Conservation (phyloP, 2,113 vertebrate genomes). For the Cichladusa arquata region DNA sequence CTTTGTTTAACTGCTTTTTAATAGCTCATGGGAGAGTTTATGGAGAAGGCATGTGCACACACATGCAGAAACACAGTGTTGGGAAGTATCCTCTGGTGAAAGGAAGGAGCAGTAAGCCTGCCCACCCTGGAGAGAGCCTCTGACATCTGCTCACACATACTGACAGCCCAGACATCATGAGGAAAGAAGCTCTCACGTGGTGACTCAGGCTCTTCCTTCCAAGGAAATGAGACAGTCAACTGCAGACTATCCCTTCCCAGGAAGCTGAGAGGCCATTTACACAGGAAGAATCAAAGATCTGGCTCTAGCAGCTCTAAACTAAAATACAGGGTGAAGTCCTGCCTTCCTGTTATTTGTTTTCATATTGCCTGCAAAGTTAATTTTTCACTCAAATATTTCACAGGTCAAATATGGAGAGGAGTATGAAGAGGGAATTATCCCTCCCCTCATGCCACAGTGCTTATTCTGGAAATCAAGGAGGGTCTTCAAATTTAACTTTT, state of each 20-base stretch:
- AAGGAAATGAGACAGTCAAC: not conserved
- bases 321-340: not conserved
- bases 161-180: not conserved
- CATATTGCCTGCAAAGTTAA: not conserved
- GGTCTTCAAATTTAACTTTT: not conserved
- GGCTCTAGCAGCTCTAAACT: not conserved
- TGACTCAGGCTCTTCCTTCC: not conserved
- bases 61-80: not conserved
- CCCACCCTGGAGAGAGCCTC: not conserved
- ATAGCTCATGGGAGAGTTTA: not conserved
- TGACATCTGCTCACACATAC: not conserved
- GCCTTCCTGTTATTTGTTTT: not conserved
- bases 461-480: not conserved
- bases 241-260: not conserved
- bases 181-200: not conserved
- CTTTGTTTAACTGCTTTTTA: not conserved
- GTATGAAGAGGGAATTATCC: not conserved
- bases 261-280: not conserved
- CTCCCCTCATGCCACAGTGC: accelerated
- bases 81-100: not conserved
- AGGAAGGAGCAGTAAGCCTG: not conserved
- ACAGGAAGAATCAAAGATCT: not conserved
- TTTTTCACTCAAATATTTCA: not conserved
- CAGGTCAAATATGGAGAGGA: not conserved
- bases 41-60: not conserved